A percentile compares a stretch with the other conserved stretches of the same genome.
Evolutionary conservation across 2,797 vertebrate genomes (phyloP).

Genomic region (Hydrophis major): DNA sequence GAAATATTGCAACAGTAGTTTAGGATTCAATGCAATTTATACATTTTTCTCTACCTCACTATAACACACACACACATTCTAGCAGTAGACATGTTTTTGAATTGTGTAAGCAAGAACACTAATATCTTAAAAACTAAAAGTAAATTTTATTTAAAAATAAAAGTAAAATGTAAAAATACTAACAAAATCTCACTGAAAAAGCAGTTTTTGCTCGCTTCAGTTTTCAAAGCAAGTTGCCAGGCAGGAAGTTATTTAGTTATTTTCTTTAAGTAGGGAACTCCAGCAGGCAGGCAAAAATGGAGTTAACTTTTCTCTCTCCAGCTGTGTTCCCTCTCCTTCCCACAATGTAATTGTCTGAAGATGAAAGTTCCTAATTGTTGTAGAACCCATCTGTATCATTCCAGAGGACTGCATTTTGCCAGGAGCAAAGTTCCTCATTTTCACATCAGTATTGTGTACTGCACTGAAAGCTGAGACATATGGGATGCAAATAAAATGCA

Average conservation of each 20-base stretch:
- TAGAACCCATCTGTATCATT: not conserved
- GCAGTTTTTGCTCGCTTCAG: not conserved
- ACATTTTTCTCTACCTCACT: not conserved
- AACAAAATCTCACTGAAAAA: not conserved
- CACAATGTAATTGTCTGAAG: not conserved
- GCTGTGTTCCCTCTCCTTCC: not conserved
- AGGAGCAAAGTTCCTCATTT: not conserved
- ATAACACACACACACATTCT: not conserved
- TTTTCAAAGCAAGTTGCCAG: not conserved
- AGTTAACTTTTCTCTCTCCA: not conserved
- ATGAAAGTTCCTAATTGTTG: not conserved
- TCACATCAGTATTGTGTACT: not conserved
- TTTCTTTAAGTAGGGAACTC: not conserved
- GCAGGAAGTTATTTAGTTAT: not conserved
- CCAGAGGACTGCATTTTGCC: not conserved
- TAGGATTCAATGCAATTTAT: not conserved
- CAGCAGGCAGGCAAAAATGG: not conserved
- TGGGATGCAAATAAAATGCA: not conserved
- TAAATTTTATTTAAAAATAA: not conserved
- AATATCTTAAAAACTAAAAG: not conserved
- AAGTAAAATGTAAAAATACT: not conserved
- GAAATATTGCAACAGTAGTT: not conserved
- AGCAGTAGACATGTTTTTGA: not conserved
- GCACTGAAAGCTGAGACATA: not conserved
- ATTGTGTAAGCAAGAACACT: not conserved